Evolutionary conservation across 2,888 invertebrate species (phyloP).

Genomic region (Parnassius glacialis): DNA sequence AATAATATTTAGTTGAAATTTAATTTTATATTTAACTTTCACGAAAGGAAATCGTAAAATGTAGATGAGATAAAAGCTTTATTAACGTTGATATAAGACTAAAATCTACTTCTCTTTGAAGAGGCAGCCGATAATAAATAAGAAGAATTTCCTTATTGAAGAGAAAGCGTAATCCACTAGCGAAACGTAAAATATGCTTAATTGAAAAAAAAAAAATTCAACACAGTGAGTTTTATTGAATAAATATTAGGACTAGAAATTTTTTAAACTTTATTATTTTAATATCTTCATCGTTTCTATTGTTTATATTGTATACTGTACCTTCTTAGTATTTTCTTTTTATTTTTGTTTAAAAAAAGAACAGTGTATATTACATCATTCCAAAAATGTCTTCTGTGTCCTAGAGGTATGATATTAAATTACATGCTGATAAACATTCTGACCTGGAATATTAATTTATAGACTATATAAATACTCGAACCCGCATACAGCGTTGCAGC

Average conservation of each 20-base stretch:
- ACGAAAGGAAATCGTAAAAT: constrained; percentile 17
- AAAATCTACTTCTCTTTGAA: constrained; percentile 35
- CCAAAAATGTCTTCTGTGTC: too few species aligned
- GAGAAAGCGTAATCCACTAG: constrained; percentile 26
- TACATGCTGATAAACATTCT: too few species aligned
- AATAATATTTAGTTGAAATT: neutral
- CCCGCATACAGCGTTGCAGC: too few species aligned
- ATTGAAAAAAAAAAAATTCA: constrained; percentile 10
- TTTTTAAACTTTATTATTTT: too few species aligned
- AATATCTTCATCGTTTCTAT: too few species aligned
- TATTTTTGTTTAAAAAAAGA: too few species aligned
- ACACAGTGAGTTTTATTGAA: constrained; percentile 2
- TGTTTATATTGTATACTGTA: too few species aligned
- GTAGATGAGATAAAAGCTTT: constrained; percentile 30
- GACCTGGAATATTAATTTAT: too few species aligned
- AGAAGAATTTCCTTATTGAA: constrained; percentile 34
- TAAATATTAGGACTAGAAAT: neutral
- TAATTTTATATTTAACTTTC: constrained; percentile 2
- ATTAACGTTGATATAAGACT: constrained; percentile 38
- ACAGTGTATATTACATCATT: too few species aligned
- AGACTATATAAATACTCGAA: too few species aligned
- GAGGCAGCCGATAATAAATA: constrained; percentile 36
- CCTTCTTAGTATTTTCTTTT: too few species aligned
- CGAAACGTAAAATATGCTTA: constrained; percentile 14
- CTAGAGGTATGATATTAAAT: too few species aligned